Conservation (phyloP, 2,888 invertebrate genomes). For the Lasioglossum lativentre region DNA sequence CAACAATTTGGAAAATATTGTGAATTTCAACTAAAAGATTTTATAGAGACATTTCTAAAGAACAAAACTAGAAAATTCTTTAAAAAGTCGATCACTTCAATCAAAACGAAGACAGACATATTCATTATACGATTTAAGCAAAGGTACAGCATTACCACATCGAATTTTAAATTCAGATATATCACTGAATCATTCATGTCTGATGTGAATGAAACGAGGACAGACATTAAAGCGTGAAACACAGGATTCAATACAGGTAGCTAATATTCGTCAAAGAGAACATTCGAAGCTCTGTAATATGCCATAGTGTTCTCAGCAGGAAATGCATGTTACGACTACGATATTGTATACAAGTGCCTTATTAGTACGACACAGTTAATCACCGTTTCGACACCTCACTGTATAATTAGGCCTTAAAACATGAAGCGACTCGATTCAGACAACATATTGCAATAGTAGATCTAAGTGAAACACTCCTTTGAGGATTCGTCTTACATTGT, state of each 20-base stretch:
- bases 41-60: background rate
- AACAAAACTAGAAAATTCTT: background rate
- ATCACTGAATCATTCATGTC: background rate
- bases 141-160: background rate
- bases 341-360: background rate
- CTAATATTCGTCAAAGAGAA: background rate
- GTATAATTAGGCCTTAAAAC: background rate
- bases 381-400: background rate
- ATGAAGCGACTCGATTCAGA: background rate
- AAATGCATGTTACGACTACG: background rate
- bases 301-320: background rate
- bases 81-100: background rate
- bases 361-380: background rate
- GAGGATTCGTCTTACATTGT: background rate
- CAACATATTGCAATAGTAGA: background rate
- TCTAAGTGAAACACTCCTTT: background rate
- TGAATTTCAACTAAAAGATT: background rate
- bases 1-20: background rate
- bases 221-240: background rate
- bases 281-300: background rate
- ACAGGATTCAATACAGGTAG: background rate
- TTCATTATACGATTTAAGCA: too few species aligned
- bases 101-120: too few species aligned
- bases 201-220: background rate
- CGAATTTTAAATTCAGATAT: background rate